These are phyloP conservation scores for Bellardia bayeri DNA, from an alignment of 2,888 invertebrate species.

Conservation along the genomic window DNA sequence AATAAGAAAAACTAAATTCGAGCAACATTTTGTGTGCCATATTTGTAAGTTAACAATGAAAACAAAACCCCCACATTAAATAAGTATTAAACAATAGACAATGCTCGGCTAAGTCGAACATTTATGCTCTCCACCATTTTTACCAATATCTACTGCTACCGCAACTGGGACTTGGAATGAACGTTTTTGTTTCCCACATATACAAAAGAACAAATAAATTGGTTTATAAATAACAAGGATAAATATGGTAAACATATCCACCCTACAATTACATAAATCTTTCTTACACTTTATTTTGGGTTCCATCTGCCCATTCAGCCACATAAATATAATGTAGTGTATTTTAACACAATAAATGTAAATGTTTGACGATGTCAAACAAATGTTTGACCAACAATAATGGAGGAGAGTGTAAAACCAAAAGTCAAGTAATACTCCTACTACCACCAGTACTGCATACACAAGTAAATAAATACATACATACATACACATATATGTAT, in stretches of 20 bases:
- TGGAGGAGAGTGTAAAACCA: constrained; percentile 1
- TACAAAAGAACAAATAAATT: too few species aligned
- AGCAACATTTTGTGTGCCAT: constrained; percentile 69
- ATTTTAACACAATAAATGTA: background rate
- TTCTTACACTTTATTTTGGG: background rate
- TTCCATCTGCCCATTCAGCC: background rate
- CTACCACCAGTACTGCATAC: too few species aligned
- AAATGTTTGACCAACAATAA: background rate
- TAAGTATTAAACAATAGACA: constrained; percentile 38
- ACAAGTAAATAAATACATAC: too few species aligned
- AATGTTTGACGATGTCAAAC: background rate
- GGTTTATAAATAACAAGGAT: too few species aligned
- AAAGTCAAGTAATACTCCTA: background rate
- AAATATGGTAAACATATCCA: background rate
- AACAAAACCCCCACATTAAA: constrained; percentile 55
- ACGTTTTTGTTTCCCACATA: too few species aligned
- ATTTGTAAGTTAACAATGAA: constrained; percentile 77
- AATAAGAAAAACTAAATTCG: constrained; percentile 28
- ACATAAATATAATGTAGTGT: background rate
- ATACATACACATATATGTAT: background rate
- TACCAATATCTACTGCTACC: too few species aligned
- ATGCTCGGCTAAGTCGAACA: background rate
- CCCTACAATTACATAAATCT: background rate
- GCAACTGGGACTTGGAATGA: background rate
- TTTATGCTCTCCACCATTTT: background rate